Evolutionary conservation across 2,113 vertebrate genomes (phyloP), one percentile per base, ranked within the genome.

Genomic region (Sialia sialis): DNA sequence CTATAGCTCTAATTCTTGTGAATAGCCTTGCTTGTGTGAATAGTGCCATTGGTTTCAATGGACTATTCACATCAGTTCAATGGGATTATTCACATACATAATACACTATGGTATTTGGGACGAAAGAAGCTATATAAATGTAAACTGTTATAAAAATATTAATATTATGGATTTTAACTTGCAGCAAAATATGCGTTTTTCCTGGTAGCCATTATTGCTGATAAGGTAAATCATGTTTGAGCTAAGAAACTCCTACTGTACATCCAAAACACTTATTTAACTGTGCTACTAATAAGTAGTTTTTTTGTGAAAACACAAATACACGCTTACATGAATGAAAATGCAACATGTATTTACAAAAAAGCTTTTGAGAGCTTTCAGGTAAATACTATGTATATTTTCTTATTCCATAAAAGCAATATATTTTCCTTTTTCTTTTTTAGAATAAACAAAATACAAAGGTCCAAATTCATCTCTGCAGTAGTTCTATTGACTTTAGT

Each of bases 231-330:
- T 90, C 90, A 86, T 0, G 3, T 48, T 90, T 93, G 75, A 94
- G 73, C 39, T 93, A 70, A 88, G 87, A 86, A 94, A 95, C 73
- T 95, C 76, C 85, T 94, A 86, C 68, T 75, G 49, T 52, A 88
- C 56, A 67, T 72, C 52, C 79, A 95, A 95, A 96, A 94, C 69
- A 95, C 69, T 95, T 94, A 96, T 96, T 96, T 97, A 94, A 88
- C 95, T 88, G 70, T 72, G 90, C 62, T 86, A 49, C 85, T 95
- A 96, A 95, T 94, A 90, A 88, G 85, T n/a, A 96, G 78, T 3
- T 56, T 70, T 91, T 94, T 84, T 94, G 87, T 90, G 89, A 95
- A 92, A 89, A 81, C 48, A 91, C 29, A 93, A 93, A 96, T 90
- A 92, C 56, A 85, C 79, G 81, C 93, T 94, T 95, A 72, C 68